These are phyloP conservation scores for Pterostichus madidus DNA, from an alignment of 2,888 invertebrate species.

Conservation along the genomic window DNA sequence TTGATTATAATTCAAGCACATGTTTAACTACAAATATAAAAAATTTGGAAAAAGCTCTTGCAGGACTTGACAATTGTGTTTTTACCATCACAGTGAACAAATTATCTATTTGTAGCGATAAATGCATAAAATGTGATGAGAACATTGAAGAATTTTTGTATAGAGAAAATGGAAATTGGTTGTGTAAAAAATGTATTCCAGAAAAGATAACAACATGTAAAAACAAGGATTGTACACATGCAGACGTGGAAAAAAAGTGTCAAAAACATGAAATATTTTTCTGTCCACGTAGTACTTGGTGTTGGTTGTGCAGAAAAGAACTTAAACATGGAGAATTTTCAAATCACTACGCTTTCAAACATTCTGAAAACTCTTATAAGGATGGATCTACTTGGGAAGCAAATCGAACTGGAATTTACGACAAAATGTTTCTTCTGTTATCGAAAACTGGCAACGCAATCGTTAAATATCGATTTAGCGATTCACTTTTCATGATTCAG, in stretches of 20 bases:
- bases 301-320: constrained; percentile 26
- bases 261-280: constrained; percentile 42
- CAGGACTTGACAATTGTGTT: constrained; percentile 6
- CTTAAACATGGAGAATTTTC: neutral
- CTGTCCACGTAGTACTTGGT: constrained; percentile 16
- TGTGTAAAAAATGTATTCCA: constrained; percentile 12
- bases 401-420: neutral
- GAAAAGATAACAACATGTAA: constrained; percentile 20
- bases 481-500: constrained; percentile 1
- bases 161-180: constrained; percentile 13
- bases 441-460: constrained; percentile 3
- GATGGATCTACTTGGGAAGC: neutral
- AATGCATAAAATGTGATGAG: neutral
- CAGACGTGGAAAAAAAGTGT: constrained; percentile 36
- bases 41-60: constrained; percentile 25
- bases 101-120: neutral
- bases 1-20: constrained; percentile 15
- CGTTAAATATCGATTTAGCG: constrained; percentile 18
- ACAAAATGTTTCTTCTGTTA: neutral
- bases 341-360: constrained; percentile 4
- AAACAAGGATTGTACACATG: neutral
- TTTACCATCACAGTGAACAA: constrained; percentile 24
- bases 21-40: constrained; percentile 13
- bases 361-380: neutral
- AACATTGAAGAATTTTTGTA: constrained; percentile 22